Evolutionary conservation across 2,797 vertebrate genomes (phyloP), one percentile per base, ranked within the genome.

Genomic region (Amniataba percoides): DNA sequence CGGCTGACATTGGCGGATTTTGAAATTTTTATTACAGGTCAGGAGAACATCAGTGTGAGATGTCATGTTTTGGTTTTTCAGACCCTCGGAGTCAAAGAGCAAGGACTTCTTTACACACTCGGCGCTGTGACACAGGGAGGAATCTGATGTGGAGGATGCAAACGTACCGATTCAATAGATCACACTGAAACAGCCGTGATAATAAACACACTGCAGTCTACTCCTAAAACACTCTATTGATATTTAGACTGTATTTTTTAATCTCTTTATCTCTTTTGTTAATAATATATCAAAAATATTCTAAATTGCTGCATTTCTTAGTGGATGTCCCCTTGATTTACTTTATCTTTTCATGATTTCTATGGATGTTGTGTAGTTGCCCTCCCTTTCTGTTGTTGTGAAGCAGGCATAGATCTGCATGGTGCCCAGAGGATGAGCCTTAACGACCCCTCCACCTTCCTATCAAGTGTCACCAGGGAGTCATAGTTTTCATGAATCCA

Each of bases 1-100:
- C 16, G 27, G 39, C 73, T 59, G 84, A 86, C 80, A 70, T 58
- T 15, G 69, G 43, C 18, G 19, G 74, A 49, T 81, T 86, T 87
- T 70, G 46, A 83, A 70, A 80, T 71, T 70, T 88, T 82, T 51
- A 62, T 85, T 52, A 78, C 78, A 86, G 88, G 80, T 87, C 84
- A 57, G 78, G 57, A 62, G 62, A 61, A 73, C 48, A 19, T 25
- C 9, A 1, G 69, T 81, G 80, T 81, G 48, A 77, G 74, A 88
- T 78, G 88, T 85, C 74, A 81, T 89, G 88, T 90, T 91, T 89
- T 86, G 87, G 78, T 82, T 79, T 82, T 79, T 84, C 56, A 36
- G 56, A 15, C 36, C 48, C 25, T 48, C 51, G 3, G 25, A 83
- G 72, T 83, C 78, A 84, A 70, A 80, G 84, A 77, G 81, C 91